phyloP scores from a whole-genome alignment of 2,888 invertebrate genomes.

The Polymixis lichenea region DNA sequence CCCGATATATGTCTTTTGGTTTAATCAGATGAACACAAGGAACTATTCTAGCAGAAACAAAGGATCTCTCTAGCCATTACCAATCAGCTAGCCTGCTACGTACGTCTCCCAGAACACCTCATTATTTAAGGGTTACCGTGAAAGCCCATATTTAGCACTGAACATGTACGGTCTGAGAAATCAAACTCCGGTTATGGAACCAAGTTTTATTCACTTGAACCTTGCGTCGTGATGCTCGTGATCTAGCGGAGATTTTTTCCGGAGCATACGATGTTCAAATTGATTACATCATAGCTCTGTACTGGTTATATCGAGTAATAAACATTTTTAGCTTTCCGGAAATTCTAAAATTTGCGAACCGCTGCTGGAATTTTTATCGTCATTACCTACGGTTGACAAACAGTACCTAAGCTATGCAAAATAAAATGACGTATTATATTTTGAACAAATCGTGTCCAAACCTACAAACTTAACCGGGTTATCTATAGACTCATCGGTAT shows the following conservation, averaged over 20 bases:
- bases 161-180: constrained; percentile 31
- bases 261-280: neutral
- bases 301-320: no score
- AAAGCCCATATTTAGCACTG: constrained; percentile 37
- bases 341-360: neutral
- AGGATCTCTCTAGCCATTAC: neutral
- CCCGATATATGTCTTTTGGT: neutral
- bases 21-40: neutral
- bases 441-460: no score
- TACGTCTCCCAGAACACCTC: constrained; percentile 21
- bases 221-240: constrained; percentile 11
- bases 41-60: neutral
- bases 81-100: constrained; percentile 5
- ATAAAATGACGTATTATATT: no score
- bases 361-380: neutral
- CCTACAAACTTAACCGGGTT: no score
- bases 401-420: no score
- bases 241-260: constrained; percentile 3
- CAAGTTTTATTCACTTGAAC: constrained; percentile 31
- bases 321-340: neutral
- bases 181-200: constrained; percentile 34
- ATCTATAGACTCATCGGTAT: neutral
- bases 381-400: neutral
- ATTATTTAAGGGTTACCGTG: constrained; percentile 40
- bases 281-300: neutral